Evolutionary conservation across 2,797 vertebrate species (phyloP).

Genomic region (Pipistrellus pipistrellus): DNA sequence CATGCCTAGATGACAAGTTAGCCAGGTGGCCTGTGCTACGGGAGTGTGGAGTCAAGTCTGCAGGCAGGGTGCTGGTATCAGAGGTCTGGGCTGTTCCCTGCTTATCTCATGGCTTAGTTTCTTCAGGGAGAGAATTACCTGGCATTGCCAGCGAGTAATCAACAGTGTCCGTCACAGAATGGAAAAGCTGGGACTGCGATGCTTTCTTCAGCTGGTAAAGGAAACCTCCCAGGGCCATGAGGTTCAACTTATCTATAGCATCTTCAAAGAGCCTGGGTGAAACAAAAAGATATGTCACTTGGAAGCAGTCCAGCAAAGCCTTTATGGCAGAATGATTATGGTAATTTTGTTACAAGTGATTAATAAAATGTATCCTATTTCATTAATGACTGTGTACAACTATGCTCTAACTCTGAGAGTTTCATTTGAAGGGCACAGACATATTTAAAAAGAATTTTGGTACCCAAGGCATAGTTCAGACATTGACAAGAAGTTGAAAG

Average conservation of each 20-base stretch:
- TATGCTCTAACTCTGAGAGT: not conserved
- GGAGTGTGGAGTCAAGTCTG: not conserved
- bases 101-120: not conserved
- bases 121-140: slow-evolving; percentile 87
- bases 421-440: not conserved
- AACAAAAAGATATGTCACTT: slow-evolving; percentile 64
- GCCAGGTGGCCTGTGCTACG: not conserved
- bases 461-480: not conserved
- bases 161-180: slow-evolving; percentile 94
- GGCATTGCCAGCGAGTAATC: slow-evolving; percentile 97
- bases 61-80: too few species aligned
- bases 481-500: not conserved
- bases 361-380: not conserved
- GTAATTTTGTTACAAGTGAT: slow-evolving; percentile 41
- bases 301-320: slow-evolving; percentile 66
- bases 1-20: not conserved
- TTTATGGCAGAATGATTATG: not conserved
- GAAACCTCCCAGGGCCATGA: slow-evolving; percentile 94
- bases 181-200: slow-evolving; percentile 96
- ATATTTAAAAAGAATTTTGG: not conserved
- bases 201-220: slow-evolving; percentile 97
- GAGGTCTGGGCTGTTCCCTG: not conserved
- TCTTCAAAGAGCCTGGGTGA: slow-evolving; percentile 96
- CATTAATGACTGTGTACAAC: not conserved
- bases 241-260: slow-evolving; percentile 95